Percentiles rank a stretch among this genome's conserved stretches.
Evolutionary conservation across 1,140 invertebrate genomes (phyloP).

Genomic region (Cyphomyrmex costatus): DNA sequence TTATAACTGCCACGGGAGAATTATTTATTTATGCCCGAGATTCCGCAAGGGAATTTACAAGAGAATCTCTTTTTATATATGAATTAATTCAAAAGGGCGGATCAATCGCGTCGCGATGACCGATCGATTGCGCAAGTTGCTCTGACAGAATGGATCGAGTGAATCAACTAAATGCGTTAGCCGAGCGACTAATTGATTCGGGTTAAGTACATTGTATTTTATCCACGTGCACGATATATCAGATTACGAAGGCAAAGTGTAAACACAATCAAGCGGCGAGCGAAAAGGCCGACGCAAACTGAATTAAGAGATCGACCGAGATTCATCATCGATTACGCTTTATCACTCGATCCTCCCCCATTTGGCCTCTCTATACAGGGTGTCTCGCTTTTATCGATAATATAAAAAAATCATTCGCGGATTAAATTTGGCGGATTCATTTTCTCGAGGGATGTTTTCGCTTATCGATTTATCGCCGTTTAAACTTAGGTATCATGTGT

Average conservation of each 20-base stretch:
- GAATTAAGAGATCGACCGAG: constrained; percentile 36
- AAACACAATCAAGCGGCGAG: constrained; percentile 58
- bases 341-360: constrained; percentile 18
- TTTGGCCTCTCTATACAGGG: neutral
- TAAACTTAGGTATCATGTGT: neutral
- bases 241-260: constrained; percentile 51
- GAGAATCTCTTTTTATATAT: neutral
- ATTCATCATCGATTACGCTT: constrained; percentile 48
- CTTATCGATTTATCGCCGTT: constrained; percentile 1
- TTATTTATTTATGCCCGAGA: neutral
- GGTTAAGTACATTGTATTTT: constrained; percentile 61
- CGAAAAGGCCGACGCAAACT: constrained; percentile 39
- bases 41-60: neutral
- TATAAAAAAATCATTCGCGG: neutral
- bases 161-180: constrained; percentile 25
- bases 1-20: neutral
- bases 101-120: constrained; percentile 16
- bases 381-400: neutral
- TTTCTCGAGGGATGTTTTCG: neutral
- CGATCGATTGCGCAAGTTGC: neutral
- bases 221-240: constrained; percentile 54
- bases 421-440: neutral
- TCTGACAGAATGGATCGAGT: neutral
- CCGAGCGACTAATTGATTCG: constrained; percentile 50
- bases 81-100: neutral